Evolutionary conservation across 2,797 vertebrate genomes (phyloP).

Genomic region (Masticophis lateralis): DNA sequence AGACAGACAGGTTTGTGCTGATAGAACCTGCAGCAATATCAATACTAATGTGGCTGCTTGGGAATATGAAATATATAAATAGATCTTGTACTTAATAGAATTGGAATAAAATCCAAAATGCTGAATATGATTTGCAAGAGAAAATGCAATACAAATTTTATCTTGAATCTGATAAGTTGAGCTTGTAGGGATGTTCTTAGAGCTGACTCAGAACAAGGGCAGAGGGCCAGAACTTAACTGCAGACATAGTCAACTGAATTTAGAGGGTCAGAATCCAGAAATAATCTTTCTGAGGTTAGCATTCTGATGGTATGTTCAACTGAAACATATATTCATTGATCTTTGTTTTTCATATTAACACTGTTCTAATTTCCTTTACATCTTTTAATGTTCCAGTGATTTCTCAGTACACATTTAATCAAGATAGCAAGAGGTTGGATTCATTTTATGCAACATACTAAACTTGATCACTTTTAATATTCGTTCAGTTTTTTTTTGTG

Average conservation of each 20-base stretch:
- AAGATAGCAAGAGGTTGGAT: background rate
- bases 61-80: slow-evolving; percentile 24
- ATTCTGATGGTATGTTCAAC: background rate
- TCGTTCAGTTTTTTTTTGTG: background rate
- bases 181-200: background rate
- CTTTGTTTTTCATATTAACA: background rate
- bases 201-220: background rate
- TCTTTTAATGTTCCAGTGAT: background rate
- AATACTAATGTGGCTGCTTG: slow-evolving; percentile 25
- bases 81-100: slow-evolving; percentile 26
- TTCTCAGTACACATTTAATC: background rate
- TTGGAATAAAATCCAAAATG: background rate
- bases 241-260: background rate
- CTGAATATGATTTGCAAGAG: background rate
- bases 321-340: background rate
- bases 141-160: slow-evolving; percentile 3
- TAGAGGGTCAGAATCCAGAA: background rate
- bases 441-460: background rate
- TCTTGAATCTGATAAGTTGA: background rate
- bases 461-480: background rate
- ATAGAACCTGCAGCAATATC: slow-evolving; percentile 29
- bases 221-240: background rate
- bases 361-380: background rate
- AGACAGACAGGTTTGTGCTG: slow-evolving; percentile 39
- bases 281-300: background rate